These are phyloP conservation scores for Phataginus tricuspis DNA, from an alignment of 2,797 vertebrate genomes.

Conservation along the genomic window DNA sequence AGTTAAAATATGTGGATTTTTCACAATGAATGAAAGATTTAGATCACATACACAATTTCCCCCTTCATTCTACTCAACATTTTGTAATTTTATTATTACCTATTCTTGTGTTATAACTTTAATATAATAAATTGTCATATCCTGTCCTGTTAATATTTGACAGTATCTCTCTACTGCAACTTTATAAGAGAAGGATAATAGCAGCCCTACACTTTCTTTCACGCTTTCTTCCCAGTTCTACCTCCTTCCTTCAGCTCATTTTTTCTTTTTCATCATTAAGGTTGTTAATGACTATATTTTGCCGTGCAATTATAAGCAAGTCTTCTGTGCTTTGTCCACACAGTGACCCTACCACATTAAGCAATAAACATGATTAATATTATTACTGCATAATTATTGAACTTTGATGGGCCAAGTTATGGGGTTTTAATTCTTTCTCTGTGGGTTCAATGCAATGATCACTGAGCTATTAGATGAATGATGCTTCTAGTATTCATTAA, in stretches of 20 bases:
- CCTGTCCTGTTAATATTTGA: neutral
- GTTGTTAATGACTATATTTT: neutral
- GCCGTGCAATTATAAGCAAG: neutral
- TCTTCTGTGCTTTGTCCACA: neutral
- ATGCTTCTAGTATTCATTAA: neutral
- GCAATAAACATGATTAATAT: neutral
- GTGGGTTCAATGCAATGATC: neutral
- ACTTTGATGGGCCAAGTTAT: neutral
- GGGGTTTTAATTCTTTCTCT: slow-evolving; percentile 1
- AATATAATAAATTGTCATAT: neutral
- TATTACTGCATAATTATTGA: neutral
- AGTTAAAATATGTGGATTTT: slow-evolving; percentile 37
- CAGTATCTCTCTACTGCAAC: neutral
- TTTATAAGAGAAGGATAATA: slow-evolving; percentile 22
- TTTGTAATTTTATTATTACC: slow-evolving; percentile 8
- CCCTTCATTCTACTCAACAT: neutral
- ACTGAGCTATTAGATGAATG: neutral
- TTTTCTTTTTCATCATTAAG: slow-evolving; percentile 11
- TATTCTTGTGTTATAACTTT: slow-evolving; percentile 41
- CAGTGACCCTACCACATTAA: slow-evolving; percentile 1
- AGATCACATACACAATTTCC: neutral
- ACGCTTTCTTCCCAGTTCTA: neutral
- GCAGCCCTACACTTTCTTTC: neutral
- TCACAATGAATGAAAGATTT: slow-evolving; percentile 50
- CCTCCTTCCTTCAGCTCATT: neutral